Base-by-base conservation (phyloP, 2,797 vertebrate species). In the Streptopelia turtur region DNA sequence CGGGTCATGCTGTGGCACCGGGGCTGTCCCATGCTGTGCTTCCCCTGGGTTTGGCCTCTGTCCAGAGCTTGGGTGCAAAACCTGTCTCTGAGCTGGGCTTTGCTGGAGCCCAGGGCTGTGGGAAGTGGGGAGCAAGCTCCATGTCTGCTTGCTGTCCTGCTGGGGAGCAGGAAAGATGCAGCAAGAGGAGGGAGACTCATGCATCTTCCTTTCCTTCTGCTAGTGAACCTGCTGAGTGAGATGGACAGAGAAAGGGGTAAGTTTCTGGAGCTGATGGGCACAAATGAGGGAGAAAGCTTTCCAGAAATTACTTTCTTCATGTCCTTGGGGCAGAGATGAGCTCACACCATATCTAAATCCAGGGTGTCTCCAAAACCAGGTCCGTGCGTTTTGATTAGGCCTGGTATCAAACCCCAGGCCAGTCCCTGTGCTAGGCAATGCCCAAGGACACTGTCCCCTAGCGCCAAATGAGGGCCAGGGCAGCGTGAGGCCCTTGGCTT, bases 1-100 rank as follows among this genome's bases (percentile, higher is more conserved):
- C 0, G 11, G 60, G 10, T 1, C 1, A 14, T n/a, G 35, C 35
- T 49, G 60, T 45, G 41, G n/a, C 49, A 13, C 65, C 4, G 0
- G 64, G 27, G 49, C 65, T 43, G 49, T 37, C 41, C 56, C 1
- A 0, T 3, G 5, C 18, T 25, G 9, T 22, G 39, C 66, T 57
- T 47, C 33, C 45, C 35, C 27, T 47, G 39, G 61, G 52, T 50
- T 39, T 4, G 13, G 68, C 59, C 30, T 39, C 49, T 63, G 43
- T 43, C 43, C 4, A 5, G 47, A 22, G 18, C 25, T 68, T 9
- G 6, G 52, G 63, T 61, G 69, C 47, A 76, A 35, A 64, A 47
- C 9, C 30, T 2, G 3, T 43, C 35, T 47, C 25, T 0, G 0
- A 16, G 56, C 7, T 20, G 60, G 52, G 71, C n/a, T 61, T 20